phyloP scores from a whole-genome alignment of 2,888 invertebrate genomes.

The Drosophila nigricruria region DNA sequence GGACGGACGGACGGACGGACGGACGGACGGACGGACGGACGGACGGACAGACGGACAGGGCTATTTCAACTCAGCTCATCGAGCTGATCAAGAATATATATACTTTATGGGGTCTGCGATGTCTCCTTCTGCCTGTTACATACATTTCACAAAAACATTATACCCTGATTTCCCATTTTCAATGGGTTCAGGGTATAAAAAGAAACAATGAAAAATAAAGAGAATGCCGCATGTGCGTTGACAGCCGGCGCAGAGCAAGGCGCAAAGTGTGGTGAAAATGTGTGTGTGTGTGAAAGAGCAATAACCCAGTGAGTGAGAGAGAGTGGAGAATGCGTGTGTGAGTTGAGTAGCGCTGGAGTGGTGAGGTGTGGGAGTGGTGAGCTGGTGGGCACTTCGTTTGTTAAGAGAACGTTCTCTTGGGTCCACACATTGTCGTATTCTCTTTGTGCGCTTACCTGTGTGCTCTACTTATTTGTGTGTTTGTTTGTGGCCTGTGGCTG shows the following conservation, averaged over 20 bases:
- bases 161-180: no score
- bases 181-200: no score
- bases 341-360: not conserved
- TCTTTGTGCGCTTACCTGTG: constrained; percentile 25
- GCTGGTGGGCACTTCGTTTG: not conserved
- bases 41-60: no score
- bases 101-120: no score
- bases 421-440: not conserved
- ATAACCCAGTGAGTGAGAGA: constrained; percentile 9
- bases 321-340: constrained; percentile 6
- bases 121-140: no score
- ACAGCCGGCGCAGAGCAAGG: constrained; percentile 65
- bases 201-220: not conserved
- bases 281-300: constrained; percentile 6
- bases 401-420: constrained; percentile 17
- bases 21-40: no score
- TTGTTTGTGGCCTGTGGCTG: constrained; percentile 62
- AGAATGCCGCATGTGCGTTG: constrained; percentile 41
- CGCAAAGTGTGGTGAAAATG: constrained; percentile 73
- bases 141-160: no score
- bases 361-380: not conserved
- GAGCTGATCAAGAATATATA: no score
- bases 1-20: no score
- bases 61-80: no score
- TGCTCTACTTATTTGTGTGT: constrained; percentile 28